Base-by-base conservation (phyloP, 2,888 invertebrate genomes). In the Argyresthia goedartella region DNA sequence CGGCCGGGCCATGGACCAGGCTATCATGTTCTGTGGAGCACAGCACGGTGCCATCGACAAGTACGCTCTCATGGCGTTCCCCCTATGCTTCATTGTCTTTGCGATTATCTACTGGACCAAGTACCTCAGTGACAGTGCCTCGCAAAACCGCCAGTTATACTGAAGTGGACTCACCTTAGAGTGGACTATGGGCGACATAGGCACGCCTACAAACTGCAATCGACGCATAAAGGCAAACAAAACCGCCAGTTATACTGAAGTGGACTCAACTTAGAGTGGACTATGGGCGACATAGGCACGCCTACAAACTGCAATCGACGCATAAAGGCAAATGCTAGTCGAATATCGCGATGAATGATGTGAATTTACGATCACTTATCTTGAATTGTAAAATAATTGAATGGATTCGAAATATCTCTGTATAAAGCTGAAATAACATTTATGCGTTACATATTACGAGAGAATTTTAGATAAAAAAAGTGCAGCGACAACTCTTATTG, bases 21-120 rank as follows among this genome's bases (percentile, higher is more conserved):
- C 88, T 8, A 81, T 90, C 39, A 82, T 90, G 72, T 90, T 89
- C 63, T 90, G 89, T 63, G 90, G 90, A 62, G 89, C 89, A 55
- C 89, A 89, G 65, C 82, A 90, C 57, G 90, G 90, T 34, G 75
- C 87, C 42, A 73, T 90, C 54, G 90, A 90, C 69, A 88, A 88
- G 65, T 87, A 87, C 56, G 89, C 90, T 8, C 81, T 90, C n/a
- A 87, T 89, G 56, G 56, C 89, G 44, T 90, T 90, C 66, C 90
- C 90, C 1, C 55, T 89, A 54, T 87, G 88, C 66, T 90, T 90
- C 71, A 57, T 86, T 39, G 76, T 89, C 4, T 90, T 90, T 64
- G 80, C 88, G 45, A 68, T 88, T 55, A 86, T 88, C 55, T 90
- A 90, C 67, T 90, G 90, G 90, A 88, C 89, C 57, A 86, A 88